Evolutionary conservation across 2,888 invertebrate species (phyloP).

Genomic region (Elmis aenea): DNA sequence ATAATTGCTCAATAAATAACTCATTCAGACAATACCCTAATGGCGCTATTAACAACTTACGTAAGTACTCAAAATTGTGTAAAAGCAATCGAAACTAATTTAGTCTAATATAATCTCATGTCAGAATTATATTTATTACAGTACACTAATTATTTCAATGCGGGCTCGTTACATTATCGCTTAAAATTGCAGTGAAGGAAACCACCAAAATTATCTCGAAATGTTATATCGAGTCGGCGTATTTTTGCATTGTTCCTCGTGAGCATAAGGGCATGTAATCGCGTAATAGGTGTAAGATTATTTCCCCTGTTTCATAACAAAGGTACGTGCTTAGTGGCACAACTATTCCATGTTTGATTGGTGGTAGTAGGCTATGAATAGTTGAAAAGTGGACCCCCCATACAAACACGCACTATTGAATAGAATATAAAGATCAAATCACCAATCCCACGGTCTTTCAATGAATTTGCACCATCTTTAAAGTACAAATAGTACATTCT

Average conservation of each 20-base stretch:
- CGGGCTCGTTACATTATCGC: conserved; percentile 17
- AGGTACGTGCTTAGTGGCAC: too few species aligned
- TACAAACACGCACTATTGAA: conserved; percentile 15
- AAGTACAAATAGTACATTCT: too few species aligned
- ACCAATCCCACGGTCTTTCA: conserved; percentile 23
- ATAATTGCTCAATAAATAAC: too few species aligned
- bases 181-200: conserved; percentile 16
- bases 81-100: conserved; percentile 18
- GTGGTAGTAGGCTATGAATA: conserved; percentile 20
- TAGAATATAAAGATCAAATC: conserved; percentile 20
- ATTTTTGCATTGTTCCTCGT: too few species aligned
- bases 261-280: too few species aligned
- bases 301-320: too few species aligned
- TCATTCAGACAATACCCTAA: too few species aligned
- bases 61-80: conserved; percentile 16
- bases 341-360: too few species aligned
- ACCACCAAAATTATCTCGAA: conserved; percentile 18
- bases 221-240: too few species aligned
- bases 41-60: conserved; percentile 12
- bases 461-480: conserved; percentile 19
- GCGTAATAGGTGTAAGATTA: too few species aligned
- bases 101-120: conserved; percentile 19
- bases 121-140: conserved; percentile 20
- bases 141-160: conserved; percentile 22
- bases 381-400: conserved; percentile 18